phyloP scores from a whole-genome alignment of 2,797 vertebrate species.

The Melanotaenia trifasciata region DNA sequence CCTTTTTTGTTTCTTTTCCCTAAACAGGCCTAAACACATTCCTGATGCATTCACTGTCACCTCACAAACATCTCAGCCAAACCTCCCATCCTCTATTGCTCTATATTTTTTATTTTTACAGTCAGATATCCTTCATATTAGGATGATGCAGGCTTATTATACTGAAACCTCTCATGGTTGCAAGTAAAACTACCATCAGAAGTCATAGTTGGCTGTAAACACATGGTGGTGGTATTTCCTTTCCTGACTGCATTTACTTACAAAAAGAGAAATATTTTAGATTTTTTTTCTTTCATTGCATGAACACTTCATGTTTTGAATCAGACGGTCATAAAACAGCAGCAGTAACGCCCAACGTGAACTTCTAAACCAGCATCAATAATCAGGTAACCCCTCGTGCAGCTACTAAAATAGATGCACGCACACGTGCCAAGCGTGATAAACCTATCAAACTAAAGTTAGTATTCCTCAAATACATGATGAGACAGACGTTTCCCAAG shows the following conservation, averaged over 20 bases:
- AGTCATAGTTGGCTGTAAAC: slow-evolving; percentile 9
- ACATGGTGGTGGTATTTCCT: slow-evolving; percentile 31
- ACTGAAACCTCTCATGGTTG: neutral
- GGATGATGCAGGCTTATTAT: neutral
- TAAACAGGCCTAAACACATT: slow-evolving; percentile 9
- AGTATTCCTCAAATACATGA: slow-evolving; percentile 70
- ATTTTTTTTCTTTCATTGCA: neutral
- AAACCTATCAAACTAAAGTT: slow-evolving; percentile 67
- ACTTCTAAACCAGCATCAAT: slow-evolving; percentile 52
- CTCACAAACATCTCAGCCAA: slow-evolving; percentile 6
- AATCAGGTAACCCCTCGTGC: slow-evolving; percentile 52
- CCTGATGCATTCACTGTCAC: slow-evolving; percentile 9
- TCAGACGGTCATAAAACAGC: slow-evolving; percentile 28
- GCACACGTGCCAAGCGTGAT: slow-evolving; percentile 55
- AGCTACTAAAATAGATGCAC: slow-evolving; percentile 48
- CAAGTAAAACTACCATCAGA: neutral
- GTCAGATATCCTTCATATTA: slow-evolving; percentile 4
- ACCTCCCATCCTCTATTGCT: neutral
- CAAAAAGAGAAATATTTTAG: neutral
- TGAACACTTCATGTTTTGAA: slow-evolving; percentile 25
- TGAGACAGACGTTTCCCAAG: slow-evolving; percentile 64
- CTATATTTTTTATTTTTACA: neutral
- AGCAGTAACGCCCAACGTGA: slow-evolving; percentile 24
- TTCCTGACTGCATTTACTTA: slow-evolving; percentile 11
- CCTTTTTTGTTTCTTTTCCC: no score